A percentile compares a stretch with the other conserved stretches of the same genome.
These are phyloP conservation scores for Artemisiospiza belli DNA, from an alignment of 2,113 vertebrate species.

Conservation along the genomic window DNA sequence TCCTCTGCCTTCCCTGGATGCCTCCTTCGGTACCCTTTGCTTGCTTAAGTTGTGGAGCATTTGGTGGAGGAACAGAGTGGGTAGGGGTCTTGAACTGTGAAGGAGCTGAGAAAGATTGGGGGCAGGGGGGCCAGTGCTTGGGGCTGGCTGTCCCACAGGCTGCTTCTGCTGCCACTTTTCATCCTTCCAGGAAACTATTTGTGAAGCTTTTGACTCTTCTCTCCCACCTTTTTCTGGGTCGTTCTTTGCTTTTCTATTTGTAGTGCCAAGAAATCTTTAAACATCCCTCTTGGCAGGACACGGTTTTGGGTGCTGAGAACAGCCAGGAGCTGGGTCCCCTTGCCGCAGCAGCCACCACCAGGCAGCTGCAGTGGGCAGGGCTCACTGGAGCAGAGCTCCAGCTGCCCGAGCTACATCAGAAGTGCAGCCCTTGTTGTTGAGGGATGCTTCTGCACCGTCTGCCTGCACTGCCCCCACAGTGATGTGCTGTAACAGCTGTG, in stretches of 20 bases:
- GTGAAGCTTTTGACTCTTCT: neutral
- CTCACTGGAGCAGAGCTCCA: rapidly evolving
- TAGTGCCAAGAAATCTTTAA: neutral
- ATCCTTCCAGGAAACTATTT: neutral
- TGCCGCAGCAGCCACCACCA: rapidly evolving
- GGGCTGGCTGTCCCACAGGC: neutral
- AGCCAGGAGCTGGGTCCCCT: rapidly evolving
- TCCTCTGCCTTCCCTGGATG: neutral
- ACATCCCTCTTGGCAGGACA: neutral
- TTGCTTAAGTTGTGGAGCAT: rapidly evolving
- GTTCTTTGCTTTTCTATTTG: neutral
- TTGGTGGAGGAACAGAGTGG: rapidly evolving
- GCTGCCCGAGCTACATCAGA: rapidly evolving
- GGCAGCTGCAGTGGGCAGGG: neutral
- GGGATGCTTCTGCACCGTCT: rapidly evolving
- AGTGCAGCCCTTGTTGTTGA: rapidly evolving
- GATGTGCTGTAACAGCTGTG: rapidly evolving
- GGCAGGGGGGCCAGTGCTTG: too few species aligned
- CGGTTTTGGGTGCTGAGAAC: rapidly evolving
- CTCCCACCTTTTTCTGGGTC: neutral
- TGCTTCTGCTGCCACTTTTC: neutral
- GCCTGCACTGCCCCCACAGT: rapidly evolving
- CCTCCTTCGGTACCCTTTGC: neutral
- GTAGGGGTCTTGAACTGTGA: neutral
- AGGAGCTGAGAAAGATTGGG: neutral